phyloP scores from a whole-genome alignment of 1,140 invertebrate genomes.

The Cecropterus lyciades region DNA sequence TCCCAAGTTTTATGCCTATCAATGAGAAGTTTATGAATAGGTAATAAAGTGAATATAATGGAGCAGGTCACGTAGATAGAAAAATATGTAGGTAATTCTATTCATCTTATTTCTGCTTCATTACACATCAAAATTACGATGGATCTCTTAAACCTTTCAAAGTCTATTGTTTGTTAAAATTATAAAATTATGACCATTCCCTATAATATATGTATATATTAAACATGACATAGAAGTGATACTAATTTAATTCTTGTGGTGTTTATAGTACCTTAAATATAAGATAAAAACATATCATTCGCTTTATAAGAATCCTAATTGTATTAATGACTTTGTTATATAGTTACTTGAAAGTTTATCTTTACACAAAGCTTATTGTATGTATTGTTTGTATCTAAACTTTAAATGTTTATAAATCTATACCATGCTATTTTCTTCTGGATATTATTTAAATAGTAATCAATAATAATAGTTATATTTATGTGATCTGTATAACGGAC shows the following conservation, averaged over 20 bases:
- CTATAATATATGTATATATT: constrained; percentile 14
- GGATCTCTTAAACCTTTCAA: neutral
- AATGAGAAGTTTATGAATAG: too few relatives aligned
- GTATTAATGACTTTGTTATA: constrained; percentile 23
- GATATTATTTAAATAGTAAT: too few relatives aligned
- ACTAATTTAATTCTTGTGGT: constrained; percentile 43
- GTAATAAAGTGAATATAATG: too few relatives aligned
- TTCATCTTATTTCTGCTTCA: too few relatives aligned
- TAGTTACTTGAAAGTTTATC: constrained; percentile 27
- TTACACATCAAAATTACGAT: too few relatives aligned
- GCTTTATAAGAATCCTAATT: constrained; percentile 72
- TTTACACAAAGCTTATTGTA: constrained; percentile 27
- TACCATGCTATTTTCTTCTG: neutral
- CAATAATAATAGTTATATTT: too few relatives aligned
- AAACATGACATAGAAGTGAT: constrained; percentile 37
- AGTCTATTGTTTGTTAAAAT: constrained; percentile 16
- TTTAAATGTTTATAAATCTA: constrained; percentile 25
- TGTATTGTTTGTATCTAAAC: constrained; percentile 12
- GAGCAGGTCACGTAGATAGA: too few relatives aligned
- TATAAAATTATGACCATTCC: constrained; percentile 6
- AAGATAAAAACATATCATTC: constrained; percentile 81
- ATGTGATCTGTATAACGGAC: too few relatives aligned
- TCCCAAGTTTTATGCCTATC: too few relatives aligned
- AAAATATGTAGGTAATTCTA: too few relatives aligned
- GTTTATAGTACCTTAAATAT: constrained; percentile 52